Conservation (phyloP, 2,113 vertebrate species). For the Rhombomys opimus region DNA sequence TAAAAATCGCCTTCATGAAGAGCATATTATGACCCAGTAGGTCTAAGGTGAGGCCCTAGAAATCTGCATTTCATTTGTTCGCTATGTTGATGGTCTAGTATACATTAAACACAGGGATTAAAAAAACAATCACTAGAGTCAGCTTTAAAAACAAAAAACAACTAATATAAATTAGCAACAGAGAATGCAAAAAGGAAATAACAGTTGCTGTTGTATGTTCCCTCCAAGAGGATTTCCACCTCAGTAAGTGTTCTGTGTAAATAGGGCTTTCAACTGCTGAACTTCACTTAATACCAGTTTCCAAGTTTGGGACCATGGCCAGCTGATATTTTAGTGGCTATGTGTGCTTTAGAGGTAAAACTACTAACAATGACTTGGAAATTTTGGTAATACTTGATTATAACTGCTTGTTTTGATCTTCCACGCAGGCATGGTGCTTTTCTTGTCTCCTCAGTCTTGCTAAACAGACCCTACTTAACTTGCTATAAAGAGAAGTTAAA, state of each 20-base stretch:
- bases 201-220: neutral
- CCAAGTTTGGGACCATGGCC: conserved; percentile 18
- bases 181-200: neutral
- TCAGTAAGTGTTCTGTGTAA: conserved; percentile 44
- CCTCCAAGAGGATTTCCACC: neutral
- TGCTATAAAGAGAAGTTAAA: neutral
- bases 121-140: neutral
- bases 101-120: neutral
- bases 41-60: neutral
- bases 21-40: neutral
- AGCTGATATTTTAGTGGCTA: neutral
- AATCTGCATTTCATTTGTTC: neutral
- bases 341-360: conserved; percentile 47
- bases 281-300: conserved; percentile 31
- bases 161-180: neutral
- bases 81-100: neutral
- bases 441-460: neutral
- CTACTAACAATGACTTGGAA: conserved; percentile 15
- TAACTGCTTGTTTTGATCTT: neutral
- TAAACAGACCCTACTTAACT: neutral
- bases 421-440: neutral
- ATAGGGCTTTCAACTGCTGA: neutral
- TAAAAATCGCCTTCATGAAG: neutral
- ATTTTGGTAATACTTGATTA: neutral
- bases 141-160: conserved; percentile 3